Base-by-base conservation (phyloP, 2,113 vertebrate genomes). In the Galemys pyrenaicus region DNA sequence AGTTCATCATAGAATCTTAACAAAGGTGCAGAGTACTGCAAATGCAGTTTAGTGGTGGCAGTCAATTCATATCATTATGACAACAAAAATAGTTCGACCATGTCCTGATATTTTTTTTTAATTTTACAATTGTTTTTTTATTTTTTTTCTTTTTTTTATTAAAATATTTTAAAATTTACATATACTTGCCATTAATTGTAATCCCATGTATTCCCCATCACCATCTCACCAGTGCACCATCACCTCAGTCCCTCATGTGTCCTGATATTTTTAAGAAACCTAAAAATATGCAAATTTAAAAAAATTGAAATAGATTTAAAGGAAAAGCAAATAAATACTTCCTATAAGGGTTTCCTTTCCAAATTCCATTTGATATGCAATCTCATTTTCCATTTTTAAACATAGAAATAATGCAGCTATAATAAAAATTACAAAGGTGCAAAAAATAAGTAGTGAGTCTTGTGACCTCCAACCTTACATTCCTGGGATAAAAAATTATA, bases 351-450 rank as follows among this genome's bases (percentile, higher is more conserved):
- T 28, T 94, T 96, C n/a, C 77, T 20, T 44, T 44, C 44, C 35
- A 91, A 56, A 49, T 51, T 81, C 4, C 4, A 46, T 49, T 78
- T 60, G 30, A 78, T 67, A 44, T 7, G 2, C n/a, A 82, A 46
- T 44, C 65, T 79, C 26, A 68, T 41, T 94, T 89, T 56, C 4
- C 28, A 54, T 85, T 91, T 94, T 87, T 60, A 75, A 65, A 35
- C 19, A 16, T 17, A 24, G 73, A 84, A 92, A 15, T 41, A 79
- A 87, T 39, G 9, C 37, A 22, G 3, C 44, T 54, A 5, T 71
- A 75, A n/a, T 71, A 32, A 81, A n/a, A 90, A 64, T 58, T 67
- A 37, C 9, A 82, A 7, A 56, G 12, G 22, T n/a, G 9, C 4
- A 20, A 24, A 65, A 83, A 75, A 37, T 37, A 62, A 80, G 41